Conservation (phyloP, 2,113 vertebrate genomes). For the Actenoides hombroni region DNA sequence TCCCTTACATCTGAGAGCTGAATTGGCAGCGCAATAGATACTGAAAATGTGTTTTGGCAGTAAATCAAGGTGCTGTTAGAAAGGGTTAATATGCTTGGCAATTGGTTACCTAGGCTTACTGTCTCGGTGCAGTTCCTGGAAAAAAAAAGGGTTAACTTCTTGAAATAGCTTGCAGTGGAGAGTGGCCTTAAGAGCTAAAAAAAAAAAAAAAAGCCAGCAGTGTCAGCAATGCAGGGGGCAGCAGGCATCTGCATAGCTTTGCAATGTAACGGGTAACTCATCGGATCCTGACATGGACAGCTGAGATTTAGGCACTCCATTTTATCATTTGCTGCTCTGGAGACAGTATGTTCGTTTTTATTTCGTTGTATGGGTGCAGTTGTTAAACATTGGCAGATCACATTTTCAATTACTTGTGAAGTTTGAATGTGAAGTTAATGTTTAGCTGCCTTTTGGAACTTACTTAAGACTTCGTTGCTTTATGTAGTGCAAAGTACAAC, state of each 20-base stretch:
- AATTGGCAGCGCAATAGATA: background rate
- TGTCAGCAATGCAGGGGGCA: background rate
- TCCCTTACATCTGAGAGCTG: background rate
- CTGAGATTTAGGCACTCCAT: background rate
- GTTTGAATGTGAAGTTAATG: background rate
- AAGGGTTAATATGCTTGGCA: background rate
- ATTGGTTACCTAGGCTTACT: background rate
- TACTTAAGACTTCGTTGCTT: background rate
- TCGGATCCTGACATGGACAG: background rate
- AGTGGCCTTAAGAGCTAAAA: background rate
- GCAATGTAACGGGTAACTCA: background rate
- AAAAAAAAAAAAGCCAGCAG: background rate
- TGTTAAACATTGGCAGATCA: background rate
- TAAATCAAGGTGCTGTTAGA: background rate
- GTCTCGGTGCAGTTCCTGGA: background rate
- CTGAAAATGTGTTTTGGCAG: background rate
- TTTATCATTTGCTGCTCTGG: background rate
- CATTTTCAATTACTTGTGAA: background rate
- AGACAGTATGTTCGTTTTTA: background rate
- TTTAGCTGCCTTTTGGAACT: background rate
- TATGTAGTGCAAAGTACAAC: background rate
- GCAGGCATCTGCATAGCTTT: background rate
- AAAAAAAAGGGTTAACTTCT: background rate
- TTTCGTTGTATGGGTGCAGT: background rate
- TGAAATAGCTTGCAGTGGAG: background rate